Evolutionary conservation across 2,797 vertebrate genomes (phyloP).

Genomic region (Martes flavigula): DNA sequence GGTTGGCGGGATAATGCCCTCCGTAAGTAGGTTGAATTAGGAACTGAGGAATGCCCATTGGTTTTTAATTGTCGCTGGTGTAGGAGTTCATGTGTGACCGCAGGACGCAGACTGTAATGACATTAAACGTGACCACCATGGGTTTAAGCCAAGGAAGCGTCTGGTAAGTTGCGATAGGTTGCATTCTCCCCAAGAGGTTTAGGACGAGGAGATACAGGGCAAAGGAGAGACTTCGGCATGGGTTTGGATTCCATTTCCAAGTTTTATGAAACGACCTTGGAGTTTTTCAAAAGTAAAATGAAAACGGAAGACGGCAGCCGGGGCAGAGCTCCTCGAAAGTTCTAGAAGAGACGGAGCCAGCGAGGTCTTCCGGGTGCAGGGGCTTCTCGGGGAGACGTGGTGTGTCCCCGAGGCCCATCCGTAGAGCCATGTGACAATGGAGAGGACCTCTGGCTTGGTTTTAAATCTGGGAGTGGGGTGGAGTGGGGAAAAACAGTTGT

Average conservation of each 20-base stretch:
- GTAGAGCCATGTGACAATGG: background rate
- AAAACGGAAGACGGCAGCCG: background rate
- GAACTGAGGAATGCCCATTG: slow-evolving; percentile 14
- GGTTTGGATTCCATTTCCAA: background rate
- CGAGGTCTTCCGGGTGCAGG: background rate
- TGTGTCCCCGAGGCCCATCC: background rate
- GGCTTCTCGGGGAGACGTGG: background rate
- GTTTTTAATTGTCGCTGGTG: slow-evolving; percentile 17
- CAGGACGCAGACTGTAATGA: background rate
- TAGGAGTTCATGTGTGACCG: background rate
- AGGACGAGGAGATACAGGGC: background rate
- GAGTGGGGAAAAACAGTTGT: background rate
- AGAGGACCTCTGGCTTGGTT: background rate
- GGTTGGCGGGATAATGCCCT: background rate
- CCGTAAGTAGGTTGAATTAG: background rate
- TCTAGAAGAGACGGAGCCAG: background rate
- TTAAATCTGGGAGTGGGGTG: background rate
- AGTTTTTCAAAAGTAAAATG: background rate
- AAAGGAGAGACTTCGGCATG: background rate
- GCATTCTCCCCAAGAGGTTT: background rate
- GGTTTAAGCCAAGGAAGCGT: background rate
- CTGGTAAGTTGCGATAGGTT: background rate
- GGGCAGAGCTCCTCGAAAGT: background rate
- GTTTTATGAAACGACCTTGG: slow-evolving; percentile 48
- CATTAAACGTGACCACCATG: background rate